phyloP scores from a whole-genome alignment of 1,140 invertebrate species.

The Anastatus disparis region DNA sequence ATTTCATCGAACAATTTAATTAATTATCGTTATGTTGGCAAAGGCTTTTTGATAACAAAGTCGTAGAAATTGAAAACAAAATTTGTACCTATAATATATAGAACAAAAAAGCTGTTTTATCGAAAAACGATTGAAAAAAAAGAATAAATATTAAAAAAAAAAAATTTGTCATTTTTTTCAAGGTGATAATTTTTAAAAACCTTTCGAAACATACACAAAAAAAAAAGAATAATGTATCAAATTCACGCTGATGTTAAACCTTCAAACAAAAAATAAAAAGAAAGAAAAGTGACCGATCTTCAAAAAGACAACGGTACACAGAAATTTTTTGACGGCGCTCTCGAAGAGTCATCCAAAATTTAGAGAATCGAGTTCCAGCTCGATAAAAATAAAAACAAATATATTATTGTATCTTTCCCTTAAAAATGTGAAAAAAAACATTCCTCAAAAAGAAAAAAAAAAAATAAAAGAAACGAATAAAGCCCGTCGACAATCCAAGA shows the following conservation, averaged over 20 bases:
- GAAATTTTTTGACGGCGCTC: not conserved
- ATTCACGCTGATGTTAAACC: too few relatives aligned
- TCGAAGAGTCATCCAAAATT: not conserved
- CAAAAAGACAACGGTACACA: not conserved
- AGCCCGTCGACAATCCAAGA: conserved; percentile 20
- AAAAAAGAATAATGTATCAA: too few relatives aligned
- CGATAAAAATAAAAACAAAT: too few relatives aligned
- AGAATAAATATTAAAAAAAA: not conserved
- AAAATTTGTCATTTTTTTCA: not conserved
- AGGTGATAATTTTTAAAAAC: not conserved
- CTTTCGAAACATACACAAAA: not conserved
- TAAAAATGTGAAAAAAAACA: not conserved
- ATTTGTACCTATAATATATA: too few relatives aligned
- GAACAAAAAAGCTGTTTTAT: not conserved
- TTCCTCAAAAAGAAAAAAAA: conserved; percentile 4
- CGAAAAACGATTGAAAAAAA: not conserved
- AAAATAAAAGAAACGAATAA: not conserved
- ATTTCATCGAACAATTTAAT: not conserved
- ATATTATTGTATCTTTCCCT: too few relatives aligned
- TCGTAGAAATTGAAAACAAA: too few relatives aligned
- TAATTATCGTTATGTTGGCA: not conserved
- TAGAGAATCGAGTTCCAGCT: too few relatives aligned
- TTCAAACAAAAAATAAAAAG: not conserved
- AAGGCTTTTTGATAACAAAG: conserved; percentile 1
- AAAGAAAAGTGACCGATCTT: not conserved